phyloP scores from a whole-genome alignment of 2,888 invertebrate genomes.

The Diachrysia chrysitis region DNA sequence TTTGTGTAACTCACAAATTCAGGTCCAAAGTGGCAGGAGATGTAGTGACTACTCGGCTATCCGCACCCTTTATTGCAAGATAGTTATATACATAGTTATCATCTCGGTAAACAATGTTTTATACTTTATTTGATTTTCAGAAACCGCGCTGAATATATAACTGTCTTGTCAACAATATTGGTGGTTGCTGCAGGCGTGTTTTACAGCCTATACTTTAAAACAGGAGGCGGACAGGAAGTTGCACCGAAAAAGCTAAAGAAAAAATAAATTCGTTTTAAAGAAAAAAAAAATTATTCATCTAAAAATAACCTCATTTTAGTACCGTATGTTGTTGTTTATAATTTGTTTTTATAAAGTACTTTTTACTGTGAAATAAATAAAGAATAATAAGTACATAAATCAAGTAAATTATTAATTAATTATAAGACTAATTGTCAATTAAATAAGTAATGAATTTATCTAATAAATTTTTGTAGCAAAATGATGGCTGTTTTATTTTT shows the following conservation, averaged over 20 bases:
- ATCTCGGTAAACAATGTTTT: too few relatives aligned
- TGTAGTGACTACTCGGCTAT: too few relatives aligned
- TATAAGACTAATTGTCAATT: background rate
- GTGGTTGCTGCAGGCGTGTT: slow-evolving; percentile 89
- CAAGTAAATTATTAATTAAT: slow-evolving; percentile 4
- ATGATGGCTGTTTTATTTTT: background rate
- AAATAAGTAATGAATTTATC: background rate
- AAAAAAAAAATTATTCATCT: too few relatives aligned
- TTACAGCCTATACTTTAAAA: slow-evolving; percentile 85
- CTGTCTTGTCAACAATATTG: slow-evolving; percentile 88
- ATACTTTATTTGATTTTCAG: slow-evolving; percentile 61
- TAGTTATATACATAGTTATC: too few relatives aligned
- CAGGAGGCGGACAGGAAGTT: slow-evolving; percentile 60
- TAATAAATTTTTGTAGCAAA: background rate
- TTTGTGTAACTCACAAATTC: too few relatives aligned
- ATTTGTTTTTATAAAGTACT: background rate
- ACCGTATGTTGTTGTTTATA: background rate
- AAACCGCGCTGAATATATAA: slow-evolving; percentile 91
- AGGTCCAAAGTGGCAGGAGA: too few relatives aligned
- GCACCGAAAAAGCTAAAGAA: slow-evolving; percentile 66
- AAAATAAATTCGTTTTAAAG: slow-evolving; percentile 1
- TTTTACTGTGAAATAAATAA: background rate
- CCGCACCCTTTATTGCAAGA: too few relatives aligned
- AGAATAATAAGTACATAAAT: background rate
- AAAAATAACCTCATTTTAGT: background rate